A percentile compares a stretch with the other conserved stretches of the same genome.
Evolutionary conservation across 2,888 invertebrate species (phyloP).

Genomic region (Acanthacorydalis orientalis): DNA sequence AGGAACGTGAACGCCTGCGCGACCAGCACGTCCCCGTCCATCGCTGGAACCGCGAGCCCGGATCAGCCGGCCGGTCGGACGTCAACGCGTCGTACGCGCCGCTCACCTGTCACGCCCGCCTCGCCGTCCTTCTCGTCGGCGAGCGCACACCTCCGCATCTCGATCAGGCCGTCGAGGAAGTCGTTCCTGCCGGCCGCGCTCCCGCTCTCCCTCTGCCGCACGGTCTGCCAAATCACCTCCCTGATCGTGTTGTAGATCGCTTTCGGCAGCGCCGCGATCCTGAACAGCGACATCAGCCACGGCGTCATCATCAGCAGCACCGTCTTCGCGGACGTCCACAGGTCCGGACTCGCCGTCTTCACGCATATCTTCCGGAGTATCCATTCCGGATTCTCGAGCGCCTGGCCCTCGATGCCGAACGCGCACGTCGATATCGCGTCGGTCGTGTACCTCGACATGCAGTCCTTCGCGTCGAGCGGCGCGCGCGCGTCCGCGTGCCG

Average conservation of each 20-base stretch:
- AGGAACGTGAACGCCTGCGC: slow-evolving; percentile 32
- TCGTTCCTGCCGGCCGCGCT: slow-evolving; percentile 22
- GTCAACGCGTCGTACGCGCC: no score
- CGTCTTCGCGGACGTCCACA: slow-evolving; percentile 15
- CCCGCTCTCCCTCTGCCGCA: slow-evolving; percentile 17
- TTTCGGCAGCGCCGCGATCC: slow-evolving; percentile 19
- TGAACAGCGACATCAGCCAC: slow-evolving; percentile 19
- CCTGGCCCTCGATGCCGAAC: slow-evolving; percentile 27
- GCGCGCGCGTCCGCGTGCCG: slow-evolving; percentile 9
- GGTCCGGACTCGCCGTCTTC: slow-evolving; percentile 19
- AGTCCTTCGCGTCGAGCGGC: slow-evolving; percentile 17
- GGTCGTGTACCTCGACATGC: slow-evolving; percentile 25
- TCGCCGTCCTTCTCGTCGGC: slow-evolving; percentile 8
- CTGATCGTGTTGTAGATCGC: slow-evolving; percentile 18
- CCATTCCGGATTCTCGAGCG: slow-evolving; percentile 20
- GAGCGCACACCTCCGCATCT: slow-evolving; percentile 15
- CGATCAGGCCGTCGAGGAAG: slow-evolving; percentile 27
- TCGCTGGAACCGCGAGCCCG: slow-evolving; percentile 10
- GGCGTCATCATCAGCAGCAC: slow-evolving; percentile 21
- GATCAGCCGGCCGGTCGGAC: no score
- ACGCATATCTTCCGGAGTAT: slow-evolving; percentile 23
- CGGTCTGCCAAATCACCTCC: slow-evolving; percentile 19
- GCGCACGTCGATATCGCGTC: slow-evolving; percentile 29
- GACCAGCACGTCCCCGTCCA: slow-evolving; percentile 20
- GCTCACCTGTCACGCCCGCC: no score